Base-by-base conservation (phyloP, 2,113 vertebrate genomes). In the Rhadina sibilatrix region DNA sequence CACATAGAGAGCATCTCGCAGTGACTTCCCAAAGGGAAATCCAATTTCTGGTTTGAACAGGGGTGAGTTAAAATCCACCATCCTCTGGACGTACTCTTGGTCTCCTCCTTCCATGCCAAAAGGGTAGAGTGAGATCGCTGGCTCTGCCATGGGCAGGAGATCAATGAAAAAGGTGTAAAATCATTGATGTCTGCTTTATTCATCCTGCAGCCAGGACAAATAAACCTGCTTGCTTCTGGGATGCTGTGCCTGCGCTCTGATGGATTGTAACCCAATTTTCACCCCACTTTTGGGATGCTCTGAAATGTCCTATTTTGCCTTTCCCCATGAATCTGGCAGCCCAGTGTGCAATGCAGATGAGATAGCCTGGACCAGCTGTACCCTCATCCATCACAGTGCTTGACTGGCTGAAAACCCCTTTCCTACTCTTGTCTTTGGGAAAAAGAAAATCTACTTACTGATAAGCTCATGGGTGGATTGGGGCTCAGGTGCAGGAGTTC, bases 1-100 rank as follows among this genome's bases (percentile, higher is more conserved):
- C 87, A 98, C 98, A 0, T 98, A 98, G 59, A 98, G 92, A 65
- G 63, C 77, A 65, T 98, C 93, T 37, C 20, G 79, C 44, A 98
- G 95, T 0, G 71, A 93, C 46, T 97, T 97, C 59, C 98, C 98
- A 0, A 98, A 89, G 2, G 97, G 98, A 81, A 98, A 98, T 31
- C 98, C 98, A 12, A 97, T 97, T 82, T 79, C 92, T 27, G 97
- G 97, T 84, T 89, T 97, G 95, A 98, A 97, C 65, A 98, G 35
- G 0, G 75, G 91, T 0, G 97, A 98, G 80, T 96, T 97, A 75
- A 98, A 98, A 78, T 98, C 98, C 89, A 88, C 80, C 3, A 1
- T 94, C 57, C 90, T 96, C 89, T 2, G 56, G 12, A 96, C 18
- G 0, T 89, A 95, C 66, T 84, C 63, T 23, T 0, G n/a, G 87